Conservation (phyloP, 2,113 vertebrate species). For the Fukomys damarensis region DNA sequence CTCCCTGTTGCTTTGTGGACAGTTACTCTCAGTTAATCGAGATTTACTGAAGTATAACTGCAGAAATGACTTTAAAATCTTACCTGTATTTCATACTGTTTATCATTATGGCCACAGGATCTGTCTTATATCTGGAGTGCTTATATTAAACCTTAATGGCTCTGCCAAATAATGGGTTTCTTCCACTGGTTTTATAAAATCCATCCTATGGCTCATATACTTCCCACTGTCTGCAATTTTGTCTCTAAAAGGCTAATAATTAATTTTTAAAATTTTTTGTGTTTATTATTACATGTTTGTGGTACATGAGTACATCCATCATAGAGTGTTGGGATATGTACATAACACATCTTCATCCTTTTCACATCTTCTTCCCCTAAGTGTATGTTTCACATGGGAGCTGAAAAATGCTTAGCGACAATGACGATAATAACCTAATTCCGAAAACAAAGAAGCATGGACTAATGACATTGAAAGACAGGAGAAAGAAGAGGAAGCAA, state of each 20-base stretch:
- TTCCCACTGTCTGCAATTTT: background rate
- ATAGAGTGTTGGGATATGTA: background rate
- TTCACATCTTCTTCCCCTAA: background rate
- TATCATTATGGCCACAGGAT: background rate
- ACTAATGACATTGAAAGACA: background rate
- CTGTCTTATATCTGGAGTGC: background rate
- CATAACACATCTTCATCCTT: background rate
- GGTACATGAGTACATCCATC: background rate
- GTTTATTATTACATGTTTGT: background rate
- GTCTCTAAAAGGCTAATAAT: background rate
- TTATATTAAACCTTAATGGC: background rate
- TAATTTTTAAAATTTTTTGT: background rate
- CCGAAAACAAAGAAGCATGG: background rate
- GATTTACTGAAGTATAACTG: background rate
- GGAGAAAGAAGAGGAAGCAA: background rate
- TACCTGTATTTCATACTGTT: background rate
- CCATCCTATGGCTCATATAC: background rate
- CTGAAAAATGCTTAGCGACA: background rate
- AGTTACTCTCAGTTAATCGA: background rate
- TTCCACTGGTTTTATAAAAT: background rate
- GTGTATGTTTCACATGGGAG: background rate
- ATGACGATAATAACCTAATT: background rate
- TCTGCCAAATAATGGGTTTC: background rate
- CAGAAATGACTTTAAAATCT: background rate
- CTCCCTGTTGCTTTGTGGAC: background rate